These are phyloP conservation scores for Calonectris borealis DNA, from an alignment of 2,113 vertebrate genomes.

Conservation along the genomic window DNA sequence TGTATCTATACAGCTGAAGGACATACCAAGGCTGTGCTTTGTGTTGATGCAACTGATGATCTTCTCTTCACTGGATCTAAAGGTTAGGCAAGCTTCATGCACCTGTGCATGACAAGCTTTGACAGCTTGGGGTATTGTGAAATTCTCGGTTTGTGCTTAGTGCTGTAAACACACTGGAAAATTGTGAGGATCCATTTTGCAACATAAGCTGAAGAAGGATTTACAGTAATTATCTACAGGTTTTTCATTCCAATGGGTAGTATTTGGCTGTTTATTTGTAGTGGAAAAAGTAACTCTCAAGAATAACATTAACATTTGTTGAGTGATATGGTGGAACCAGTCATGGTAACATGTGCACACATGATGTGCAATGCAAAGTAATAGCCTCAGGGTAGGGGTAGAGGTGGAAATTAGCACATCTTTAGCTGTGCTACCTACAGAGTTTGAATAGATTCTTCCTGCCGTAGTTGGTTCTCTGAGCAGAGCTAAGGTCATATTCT, in stretches of 20 bases:
- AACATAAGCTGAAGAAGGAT: not conserved
- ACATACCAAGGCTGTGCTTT: conserved; percentile 92
- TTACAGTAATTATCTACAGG: not conserved
- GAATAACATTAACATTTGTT: not conserved
- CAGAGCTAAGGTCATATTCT: not conserved
- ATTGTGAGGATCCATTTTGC: not conserved
- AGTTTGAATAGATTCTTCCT: not conserved
- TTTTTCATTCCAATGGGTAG: not conserved
- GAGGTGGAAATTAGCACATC: not conserved
- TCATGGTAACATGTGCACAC: not conserved
- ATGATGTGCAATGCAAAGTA: not conserved
- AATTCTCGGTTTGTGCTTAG: not conserved
- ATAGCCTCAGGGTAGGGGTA: not conserved
- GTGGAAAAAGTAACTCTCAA: not conserved
- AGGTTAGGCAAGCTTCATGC: conserved; percentile 73
- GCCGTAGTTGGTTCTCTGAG: fast-evolving
- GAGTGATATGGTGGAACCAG: not conserved
- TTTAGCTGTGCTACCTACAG: not conserved
- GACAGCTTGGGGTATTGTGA: not conserved
- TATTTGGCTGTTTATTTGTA: not conserved
- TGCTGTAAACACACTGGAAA: not conserved
- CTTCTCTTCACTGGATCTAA: conserved; percentile 98
- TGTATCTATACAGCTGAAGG: conserved; percentile 91
- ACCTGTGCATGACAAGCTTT: not conserved
- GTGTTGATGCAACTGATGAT: conserved; percentile 94